Percentiles rank a stretch among this genome's conserved stretches.
phyloP scores from a whole-genome alignment of 37 sponge, comb jelly and placozoan species.

The Aphrocallistes beatrix region DNA sequence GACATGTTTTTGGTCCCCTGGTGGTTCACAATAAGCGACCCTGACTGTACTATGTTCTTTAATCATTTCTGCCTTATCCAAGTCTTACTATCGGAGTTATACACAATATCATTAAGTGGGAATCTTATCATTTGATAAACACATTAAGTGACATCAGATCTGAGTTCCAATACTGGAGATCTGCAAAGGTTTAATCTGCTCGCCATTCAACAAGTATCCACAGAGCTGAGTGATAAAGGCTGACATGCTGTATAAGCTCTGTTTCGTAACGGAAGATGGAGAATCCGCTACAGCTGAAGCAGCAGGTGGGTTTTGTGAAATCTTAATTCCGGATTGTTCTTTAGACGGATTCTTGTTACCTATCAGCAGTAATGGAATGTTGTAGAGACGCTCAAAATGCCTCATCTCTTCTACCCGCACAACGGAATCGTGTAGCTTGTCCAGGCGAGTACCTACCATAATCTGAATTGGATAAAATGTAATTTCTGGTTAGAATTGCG shows the following conservation, averaged over 20 bases:
- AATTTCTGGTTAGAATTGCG: too few relatives aligned
- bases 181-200: background rate
- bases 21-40: too few relatives aligned
- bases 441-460: background rate
- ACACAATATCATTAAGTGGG: too few relatives aligned
- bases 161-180: background rate
- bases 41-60: too few relatives aligned
- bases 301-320: background rate
- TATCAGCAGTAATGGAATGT: background rate
- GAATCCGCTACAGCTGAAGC: background rate
- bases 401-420: background rate
- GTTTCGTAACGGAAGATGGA: background rate
- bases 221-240: background rate
- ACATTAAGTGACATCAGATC: background rate
- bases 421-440: background rate
- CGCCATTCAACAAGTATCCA: background rate
- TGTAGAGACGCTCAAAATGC: constrained; percentile 2
- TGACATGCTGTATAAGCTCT: background rate
- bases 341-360: background rate
- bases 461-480: too few relatives aligned
- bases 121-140: too few relatives aligned
- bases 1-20: too few relatives aligned
- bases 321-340: background rate
- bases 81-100: too few relatives aligned
- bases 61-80: too few relatives aligned